Evolutionary conservation across 2,113 vertebrate genomes (phyloP), one percentile per base, ranked within the genome.

Genomic region (Proterorhinus semilunaris): DNA sequence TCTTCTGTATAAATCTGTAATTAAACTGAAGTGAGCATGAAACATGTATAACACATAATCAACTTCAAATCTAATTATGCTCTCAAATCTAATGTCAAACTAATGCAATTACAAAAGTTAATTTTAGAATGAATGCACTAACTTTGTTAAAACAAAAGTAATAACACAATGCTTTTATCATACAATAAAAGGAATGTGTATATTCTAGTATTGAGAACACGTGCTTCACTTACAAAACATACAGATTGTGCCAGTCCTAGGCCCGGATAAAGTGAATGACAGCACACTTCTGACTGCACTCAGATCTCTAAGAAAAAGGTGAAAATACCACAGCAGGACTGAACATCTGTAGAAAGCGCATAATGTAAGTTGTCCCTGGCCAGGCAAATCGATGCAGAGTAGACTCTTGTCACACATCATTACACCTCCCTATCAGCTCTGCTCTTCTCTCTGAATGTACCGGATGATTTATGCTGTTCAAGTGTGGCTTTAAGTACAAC

Each of bases 391-490:
- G 66, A 86, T 83, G 73, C 59, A 78, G 64, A 71, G 62, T 62
- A 58, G 55, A 78, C 73, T 68, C 74, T 81, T 84, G 83, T 85
- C 86, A 87, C 84, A 87, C 85, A 80, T 78, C 86, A 86, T 89
- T 89, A 88, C 81, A 72, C 83, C 74, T 69, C 80, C 74, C 74
- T 64, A 80, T 84, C 81, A 80, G 84, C 81, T 57, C 62, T 68
- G 66, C 75, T 80, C 69, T 73, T 69, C 16, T 27, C 51, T 63
- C 16, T 44, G 63, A 62, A 63, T 66, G 62, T 65, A 66, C 59
- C 52, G 61, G 15, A 15, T 7, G 10, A 52, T 10, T 66, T 67
- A 66, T 76, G 65, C 15, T 6, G 74, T 71, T 58, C 17, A 69
- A 73, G 66, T 62, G 10, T 43, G 63, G 52, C 72, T 79, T 75